Conservation (phyloP, 1,140 invertebrate genomes). For the Aphidius ervi region DNA sequence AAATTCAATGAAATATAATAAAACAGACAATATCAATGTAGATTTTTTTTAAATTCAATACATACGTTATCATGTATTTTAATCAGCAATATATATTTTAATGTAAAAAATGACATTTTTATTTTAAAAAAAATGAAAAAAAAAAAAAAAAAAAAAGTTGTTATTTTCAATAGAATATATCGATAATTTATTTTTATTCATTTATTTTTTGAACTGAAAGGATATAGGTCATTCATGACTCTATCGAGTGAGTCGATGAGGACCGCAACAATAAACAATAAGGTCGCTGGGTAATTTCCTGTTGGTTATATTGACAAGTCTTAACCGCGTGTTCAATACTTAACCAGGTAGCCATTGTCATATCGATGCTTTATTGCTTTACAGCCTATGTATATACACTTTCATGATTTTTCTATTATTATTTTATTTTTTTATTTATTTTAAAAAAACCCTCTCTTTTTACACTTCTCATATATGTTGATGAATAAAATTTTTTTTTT, state of each 20-base stretch:
- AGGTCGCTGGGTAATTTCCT: constrained; percentile 30
- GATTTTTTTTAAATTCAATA: no score
- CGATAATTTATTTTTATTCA: not conserved
- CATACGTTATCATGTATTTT: no score
- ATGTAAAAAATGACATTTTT: not conserved
- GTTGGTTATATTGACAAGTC: constrained; percentile 20
- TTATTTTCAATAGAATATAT: not conserved
- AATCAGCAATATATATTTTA: not conserved
- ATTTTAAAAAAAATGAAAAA: not conserved
- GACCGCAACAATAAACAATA: constrained; percentile 29
- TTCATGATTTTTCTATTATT: not conserved
- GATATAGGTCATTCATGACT: constrained; percentile 19
- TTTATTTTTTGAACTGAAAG: not conserved
- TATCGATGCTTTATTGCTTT: constrained; percentile 3
- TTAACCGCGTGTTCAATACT: constrained; percentile 8
- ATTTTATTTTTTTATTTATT: constrained; percentile 3
- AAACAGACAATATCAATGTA: no score
- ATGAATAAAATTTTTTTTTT: constrained; percentile 10
- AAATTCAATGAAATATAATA: no score
- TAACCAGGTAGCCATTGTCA: constrained; percentile 10
- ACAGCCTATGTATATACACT: not conserved
- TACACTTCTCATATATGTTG: not conserved
- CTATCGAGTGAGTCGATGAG: constrained; percentile 17
- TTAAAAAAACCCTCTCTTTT: no score
- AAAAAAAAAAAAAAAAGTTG: constrained; percentile 1